A percentile compares a stretch with the other conserved stretches of the same genome.
phyloP scores from a whole-genome alignment of 2,797 vertebrate genomes.

The Australoheros facetus region DNA sequence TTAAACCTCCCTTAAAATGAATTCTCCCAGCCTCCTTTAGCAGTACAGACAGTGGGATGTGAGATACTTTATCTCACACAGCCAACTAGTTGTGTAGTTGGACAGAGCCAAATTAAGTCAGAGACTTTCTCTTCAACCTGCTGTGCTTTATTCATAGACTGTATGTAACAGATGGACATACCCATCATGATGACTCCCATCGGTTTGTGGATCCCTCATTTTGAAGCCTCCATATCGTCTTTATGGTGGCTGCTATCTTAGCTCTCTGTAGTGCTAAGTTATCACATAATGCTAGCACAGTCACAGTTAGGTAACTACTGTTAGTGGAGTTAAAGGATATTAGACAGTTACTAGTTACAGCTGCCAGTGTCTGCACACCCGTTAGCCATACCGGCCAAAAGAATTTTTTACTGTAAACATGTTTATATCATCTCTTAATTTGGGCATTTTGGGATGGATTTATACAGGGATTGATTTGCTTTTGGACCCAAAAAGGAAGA shows the following conservation, averaged over 20 bases:
- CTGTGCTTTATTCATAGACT: neutral
- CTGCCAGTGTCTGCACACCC: neutral
- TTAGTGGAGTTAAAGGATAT: neutral
- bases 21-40: slow-evolving; percentile 13
- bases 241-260: neutral
- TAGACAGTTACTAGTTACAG: neutral
- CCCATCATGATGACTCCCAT: neutral
- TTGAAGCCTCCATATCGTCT: neutral
- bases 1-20: slow-evolving; percentile 32
- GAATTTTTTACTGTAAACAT: neutral
- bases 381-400: neutral
- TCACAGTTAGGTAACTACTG: neutral
- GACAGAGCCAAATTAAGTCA: neutral
- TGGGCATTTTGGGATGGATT: neutral
- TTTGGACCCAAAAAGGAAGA: neutral
- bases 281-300: neutral
- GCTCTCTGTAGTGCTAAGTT: neutral
- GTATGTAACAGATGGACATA: neutral
- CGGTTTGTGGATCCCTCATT: neutral
- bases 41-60: neutral
- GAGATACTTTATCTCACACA: neutral
- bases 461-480: neutral
- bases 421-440: neutral
- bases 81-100: neutral
- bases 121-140: neutral